A percentile compares a stretch with the other conserved stretches of the same genome.
phyloP scores from a whole-genome alignment of 2,888 invertebrate species.

The Mesorhabditis belari region DNA sequence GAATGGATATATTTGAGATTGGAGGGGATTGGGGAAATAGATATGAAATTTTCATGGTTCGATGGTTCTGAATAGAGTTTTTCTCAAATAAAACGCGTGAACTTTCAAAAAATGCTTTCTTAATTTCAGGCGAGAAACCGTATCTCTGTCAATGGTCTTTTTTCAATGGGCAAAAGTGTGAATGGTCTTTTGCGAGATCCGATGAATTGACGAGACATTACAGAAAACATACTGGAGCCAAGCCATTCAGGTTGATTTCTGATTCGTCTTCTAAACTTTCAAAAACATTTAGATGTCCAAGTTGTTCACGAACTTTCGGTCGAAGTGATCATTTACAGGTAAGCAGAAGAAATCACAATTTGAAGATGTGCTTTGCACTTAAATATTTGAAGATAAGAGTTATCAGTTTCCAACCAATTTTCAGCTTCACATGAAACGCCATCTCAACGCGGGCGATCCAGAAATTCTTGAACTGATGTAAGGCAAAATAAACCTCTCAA shows the following conservation, averaged over 20 bases:
- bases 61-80: not conserved
- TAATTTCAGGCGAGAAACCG: not conserved
- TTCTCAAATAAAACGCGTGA: too few relatives aligned
- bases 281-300: not conserved
- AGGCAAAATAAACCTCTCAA: too few relatives aligned
- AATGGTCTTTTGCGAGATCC: not conserved
- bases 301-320: conserved; percentile 4
- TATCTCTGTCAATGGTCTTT: not conserved
- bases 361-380: too few relatives aligned
- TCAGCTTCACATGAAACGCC: conserved; percentile 1
- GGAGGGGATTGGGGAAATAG: not conserved
- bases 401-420: too few relatives aligned
- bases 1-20: not conserved
- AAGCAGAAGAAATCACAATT: too few relatives aligned
- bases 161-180: too few relatives aligned
- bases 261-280: not conserved
- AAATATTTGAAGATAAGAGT: too few relatives aligned
- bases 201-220: conserved; percentile 11
- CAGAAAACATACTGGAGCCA: conserved; percentile 12
- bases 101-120: too few relatives aligned
- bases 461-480: too few relatives aligned
- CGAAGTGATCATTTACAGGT: conserved; percentile 1
- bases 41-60: not conserved
- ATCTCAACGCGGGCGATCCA: not conserved
- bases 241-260: conserved; percentile 6